Evolutionary conservation across 2,888 invertebrate species (phyloP).

Genomic region (Melanostoma mellinum): DNA sequence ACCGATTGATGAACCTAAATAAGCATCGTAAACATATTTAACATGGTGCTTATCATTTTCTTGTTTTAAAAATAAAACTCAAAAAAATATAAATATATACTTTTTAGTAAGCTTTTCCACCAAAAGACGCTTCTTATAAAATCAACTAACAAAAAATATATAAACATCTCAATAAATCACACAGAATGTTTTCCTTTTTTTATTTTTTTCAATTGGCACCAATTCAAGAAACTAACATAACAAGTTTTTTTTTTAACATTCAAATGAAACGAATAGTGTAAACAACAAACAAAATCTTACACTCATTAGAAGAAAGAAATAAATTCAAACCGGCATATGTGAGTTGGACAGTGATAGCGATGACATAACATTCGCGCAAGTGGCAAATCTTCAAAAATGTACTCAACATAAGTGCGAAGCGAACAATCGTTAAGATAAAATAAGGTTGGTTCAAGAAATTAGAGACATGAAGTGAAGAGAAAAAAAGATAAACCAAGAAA

Average conservation of each 20-base stretch:
- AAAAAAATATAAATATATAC: too few species aligned
- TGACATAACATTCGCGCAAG: conserved; percentile 28
- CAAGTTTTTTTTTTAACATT: not conserved
- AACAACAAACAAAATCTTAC: conserved; percentile 18
- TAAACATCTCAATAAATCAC: conserved; percentile 7
- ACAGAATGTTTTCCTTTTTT: conserved; percentile 4
- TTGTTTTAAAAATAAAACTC: too few species aligned
- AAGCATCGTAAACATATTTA: too few species aligned
- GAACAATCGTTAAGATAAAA: too few species aligned
- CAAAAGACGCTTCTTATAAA: too few species aligned
- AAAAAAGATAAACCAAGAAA: not conserved
- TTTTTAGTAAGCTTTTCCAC: too few species aligned
- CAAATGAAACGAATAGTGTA: conserved; percentile 21
- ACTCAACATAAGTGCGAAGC: too few species aligned
- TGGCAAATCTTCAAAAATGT: too few species aligned
- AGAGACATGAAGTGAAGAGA: conserved; percentile 16
- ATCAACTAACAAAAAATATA: not conserved
- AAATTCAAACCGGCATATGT: conserved; percentile 24
- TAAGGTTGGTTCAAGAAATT: conserved; percentile 4
- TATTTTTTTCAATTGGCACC: conserved; percentile 7
- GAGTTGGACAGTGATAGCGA: not conserved
- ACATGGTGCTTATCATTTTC: too few species aligned
- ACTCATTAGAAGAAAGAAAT: conserved; percentile 14
- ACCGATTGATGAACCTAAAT: too few species aligned
- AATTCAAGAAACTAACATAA: conserved; percentile 25